Conservation (phyloP, 2,797 vertebrate species). For the Gastrophryne carolinensis region DNA sequence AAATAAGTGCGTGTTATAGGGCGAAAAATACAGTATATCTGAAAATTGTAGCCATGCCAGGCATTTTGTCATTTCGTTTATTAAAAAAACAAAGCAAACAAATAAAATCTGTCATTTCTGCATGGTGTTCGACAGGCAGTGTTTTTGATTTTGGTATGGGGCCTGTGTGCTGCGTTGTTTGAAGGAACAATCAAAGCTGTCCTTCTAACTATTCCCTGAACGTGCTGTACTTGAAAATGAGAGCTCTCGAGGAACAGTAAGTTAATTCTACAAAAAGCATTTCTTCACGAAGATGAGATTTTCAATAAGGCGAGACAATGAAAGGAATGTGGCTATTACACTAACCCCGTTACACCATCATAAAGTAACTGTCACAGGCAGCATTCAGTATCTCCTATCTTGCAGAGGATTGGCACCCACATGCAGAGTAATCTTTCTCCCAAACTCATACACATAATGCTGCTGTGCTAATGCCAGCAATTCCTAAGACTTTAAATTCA, state of each 20-base stretch:
- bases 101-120: too few species aligned
- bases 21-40: too few species aligned
- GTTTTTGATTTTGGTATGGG: too few species aligned
- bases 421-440: background rate
- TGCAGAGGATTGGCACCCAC: slow-evolving; percentile 4
- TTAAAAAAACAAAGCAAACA: too few species aligned
- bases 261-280: background rate
- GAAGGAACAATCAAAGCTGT: background rate
- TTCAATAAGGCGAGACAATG: slow-evolving; percentile 21
- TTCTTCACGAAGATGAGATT: background rate
- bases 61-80: too few species aligned
- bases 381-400: background rate
- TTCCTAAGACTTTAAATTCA: background rate
- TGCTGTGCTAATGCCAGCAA: background rate
- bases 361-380: slow-evolving; percentile 5
- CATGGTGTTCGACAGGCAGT: too few species aligned
- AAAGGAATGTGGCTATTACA: slow-evolving; percentile 16
- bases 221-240: background rate
- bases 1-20: too few species aligned
- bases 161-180: too few species aligned
- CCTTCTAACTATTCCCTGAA: background rate
- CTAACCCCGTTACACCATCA: slow-evolving; percentile 1
- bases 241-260: background rate
- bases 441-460: background rate
- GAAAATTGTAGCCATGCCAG: too few species aligned